A percentile compares a stretch with the other conserved stretches of the same genome.
phyloP scores from a whole-genome alignment of 2,888 invertebrate genomes.

The Apeira syringaria region DNA sequence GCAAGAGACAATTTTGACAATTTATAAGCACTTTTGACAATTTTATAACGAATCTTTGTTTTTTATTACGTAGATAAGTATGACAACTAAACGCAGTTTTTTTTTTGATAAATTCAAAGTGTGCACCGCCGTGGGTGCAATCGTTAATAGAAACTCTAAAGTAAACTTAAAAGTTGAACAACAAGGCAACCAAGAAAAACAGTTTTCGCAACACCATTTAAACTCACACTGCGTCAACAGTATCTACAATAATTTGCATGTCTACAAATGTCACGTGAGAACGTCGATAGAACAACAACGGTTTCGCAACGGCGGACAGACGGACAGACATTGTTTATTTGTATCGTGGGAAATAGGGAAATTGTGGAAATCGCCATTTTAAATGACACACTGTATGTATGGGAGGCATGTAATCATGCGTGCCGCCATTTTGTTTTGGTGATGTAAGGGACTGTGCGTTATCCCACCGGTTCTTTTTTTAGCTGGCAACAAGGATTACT shows the following conservation, averaged over 20 bases:
- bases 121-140: too few relatives aligned
- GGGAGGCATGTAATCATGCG: constrained; percentile 34
- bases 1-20: too few relatives aligned
- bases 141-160: background rate
- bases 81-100: too few relatives aligned
- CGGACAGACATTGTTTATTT: constrained; percentile 33
- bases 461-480: too few relatives aligned
- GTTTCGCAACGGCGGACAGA: constrained; percentile 37
- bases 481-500: too few relatives aligned
- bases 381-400: constrained; percentile 39
- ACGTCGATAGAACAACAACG: constrained; percentile 34
- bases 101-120: too few relatives aligned
- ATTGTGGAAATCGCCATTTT: constrained; percentile 36
- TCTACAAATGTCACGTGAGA: constrained; percentile 37
- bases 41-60: too few relatives aligned
- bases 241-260: constrained; percentile 34
- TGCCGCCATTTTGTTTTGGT: constrained; percentile 25
- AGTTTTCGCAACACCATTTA: constrained; percentile 29
- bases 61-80: too few relatives aligned
- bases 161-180: constrained; percentile 1
- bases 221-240: constrained; percentile 20
- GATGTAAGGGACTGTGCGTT: too few relatives aligned
- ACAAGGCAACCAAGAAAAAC: constrained; percentile 16
- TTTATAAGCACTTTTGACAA: too few relatives aligned
- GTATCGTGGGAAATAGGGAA: constrained; percentile 40